Evolutionary conservation across 2,888 invertebrate species (phyloP), one percentile per base, ranked within the genome.

Genomic region (Steromphala cineraria): DNA sequence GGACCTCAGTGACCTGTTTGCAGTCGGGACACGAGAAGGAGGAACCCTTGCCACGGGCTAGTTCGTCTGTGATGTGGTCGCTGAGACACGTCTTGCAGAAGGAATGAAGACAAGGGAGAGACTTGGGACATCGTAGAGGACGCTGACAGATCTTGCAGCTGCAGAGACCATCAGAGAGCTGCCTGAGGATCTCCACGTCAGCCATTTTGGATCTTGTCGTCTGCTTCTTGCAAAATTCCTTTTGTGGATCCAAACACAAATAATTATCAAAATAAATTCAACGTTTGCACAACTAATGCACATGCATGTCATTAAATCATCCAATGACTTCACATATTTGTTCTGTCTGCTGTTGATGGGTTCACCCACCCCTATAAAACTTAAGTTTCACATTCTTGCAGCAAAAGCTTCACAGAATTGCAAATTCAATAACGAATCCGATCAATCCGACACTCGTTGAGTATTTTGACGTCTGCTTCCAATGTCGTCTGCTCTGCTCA

Each of bases 21-120:
- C 90, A 90, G 2, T 85, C 81, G 0, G 90, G 90, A 79, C 90
- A 90, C 4, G 81, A 62, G 75, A 83, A 83, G 24, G n/a, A 75
- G 40, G 71, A 75, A 10, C 13, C 15, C 0, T 75, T 53, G 2
- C 71, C 84, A 82, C 53, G 84, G 76, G 7, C 75, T 10, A 82
- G 67, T 52, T 82, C 67, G 31, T 82, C 82, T 7, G 67, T 78
- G 8, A 89, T 88, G 71, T 87, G 75, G 24, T 84, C 81, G 21
- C 86, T 85, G 8, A 89, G 75, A 79, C 89, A 89, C 4, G 77
- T 67, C 13, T 82, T 82, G 74, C 89, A 89, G 80, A 89, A 87
- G 1, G 86, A 85, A 80, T 89, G 89, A 8, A 88, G 84, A 71
- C 89, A 89, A 0, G 81, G 80, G 19, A 89, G 80, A 28, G 56